These are phyloP conservation scores for Brachymystax lenok DNA, from an alignment of 2,797 vertebrate species.

Conservation along the genomic window DNA sequence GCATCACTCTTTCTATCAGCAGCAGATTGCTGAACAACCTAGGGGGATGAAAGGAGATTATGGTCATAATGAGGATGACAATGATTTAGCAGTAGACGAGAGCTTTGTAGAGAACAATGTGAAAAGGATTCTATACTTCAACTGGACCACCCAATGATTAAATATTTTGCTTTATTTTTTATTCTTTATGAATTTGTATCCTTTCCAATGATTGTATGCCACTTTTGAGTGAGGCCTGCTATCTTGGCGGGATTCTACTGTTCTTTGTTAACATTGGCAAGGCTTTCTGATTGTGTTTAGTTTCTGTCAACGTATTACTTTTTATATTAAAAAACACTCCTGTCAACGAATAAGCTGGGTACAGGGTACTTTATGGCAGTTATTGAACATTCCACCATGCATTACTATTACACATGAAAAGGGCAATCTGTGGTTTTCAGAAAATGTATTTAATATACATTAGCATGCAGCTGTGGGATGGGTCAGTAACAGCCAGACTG, in stretches of 20 bases:
- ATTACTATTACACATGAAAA: conserved; percentile 62
- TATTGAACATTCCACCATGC: conserved; percentile 72
- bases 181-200: conserved; percentile 69
- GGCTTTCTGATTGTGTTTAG: conserved; percentile 79
- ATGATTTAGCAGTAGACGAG: conserved; percentile 64
- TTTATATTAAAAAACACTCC: conserved; percentile 88
- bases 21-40: conserved; percentile 60
- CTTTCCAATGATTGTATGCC: conserved; percentile 81
- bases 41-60: conserved; percentile 52
- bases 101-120: conserved; percentile 80
- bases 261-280: conserved; percentile 75
- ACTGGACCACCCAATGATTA: conserved; percentile 78
- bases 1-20: conserved; percentile 69
- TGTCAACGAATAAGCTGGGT: conserved; percentile 88
- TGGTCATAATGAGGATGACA: conserved; percentile 44
- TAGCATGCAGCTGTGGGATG: conserved; percentile 83
- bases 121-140: conserved; percentile 78
- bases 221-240: conserved; percentile 65
- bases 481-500: conserved; percentile 77
- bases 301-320: conserved; percentile 85
- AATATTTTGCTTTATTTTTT: conserved; percentile 62
- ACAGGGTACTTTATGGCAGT: conserved; percentile 85
- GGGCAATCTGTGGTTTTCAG: conserved; percentile 77
- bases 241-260: conserved; percentile 39
- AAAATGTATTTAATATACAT: conserved; percentile 69